A percentile compares a stretch with the other conserved stretches of the same genome.
phyloP scores from a whole-genome alignment of 2,113 vertebrate genomes.

The Hyla sarda region DNA sequence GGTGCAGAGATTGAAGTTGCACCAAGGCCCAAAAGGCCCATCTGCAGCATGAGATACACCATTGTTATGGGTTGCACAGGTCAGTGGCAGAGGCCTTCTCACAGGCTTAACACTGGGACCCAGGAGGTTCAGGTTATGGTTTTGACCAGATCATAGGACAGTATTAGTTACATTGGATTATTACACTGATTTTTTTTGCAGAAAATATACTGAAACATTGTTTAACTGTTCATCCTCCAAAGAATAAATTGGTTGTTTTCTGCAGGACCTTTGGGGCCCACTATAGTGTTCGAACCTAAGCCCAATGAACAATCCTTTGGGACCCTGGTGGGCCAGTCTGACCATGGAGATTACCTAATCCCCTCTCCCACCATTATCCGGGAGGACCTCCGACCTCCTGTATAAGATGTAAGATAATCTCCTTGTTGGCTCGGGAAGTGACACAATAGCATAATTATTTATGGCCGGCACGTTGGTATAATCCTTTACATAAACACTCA shows the following conservation, averaged over 20 bases:
- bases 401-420: conserved; percentile 32
- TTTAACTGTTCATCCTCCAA: too few relatives aligned
- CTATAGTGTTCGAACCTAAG: background rate
- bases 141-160: too few relatives aligned
- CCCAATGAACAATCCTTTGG: background rate
- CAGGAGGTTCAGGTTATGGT: too few relatives aligned
- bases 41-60: too few relatives aligned
- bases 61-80: too few relatives aligned
- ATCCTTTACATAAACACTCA: conserved; percentile 25
- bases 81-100: too few relatives aligned
- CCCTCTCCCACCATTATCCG: background rate
- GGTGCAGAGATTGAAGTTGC: too few relatives aligned
- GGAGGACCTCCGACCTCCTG: background rate
- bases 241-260: background rate
- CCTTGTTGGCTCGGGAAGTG: background rate
- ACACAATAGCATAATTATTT: conserved; percentile 51
- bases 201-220: too few relatives aligned
- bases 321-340: background rate
- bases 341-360: background rate
- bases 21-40: too few relatives aligned
- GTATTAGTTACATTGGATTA: too few relatives aligned
- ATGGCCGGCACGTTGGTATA: conserved; percentile 13
- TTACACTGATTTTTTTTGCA: too few relatives aligned
- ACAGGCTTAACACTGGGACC: too few relatives aligned
- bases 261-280: background rate